These are phyloP conservation scores for Chirona hameri DNA, from an alignment of 2,888 invertebrate species.

Conservation along the genomic window DNA sequence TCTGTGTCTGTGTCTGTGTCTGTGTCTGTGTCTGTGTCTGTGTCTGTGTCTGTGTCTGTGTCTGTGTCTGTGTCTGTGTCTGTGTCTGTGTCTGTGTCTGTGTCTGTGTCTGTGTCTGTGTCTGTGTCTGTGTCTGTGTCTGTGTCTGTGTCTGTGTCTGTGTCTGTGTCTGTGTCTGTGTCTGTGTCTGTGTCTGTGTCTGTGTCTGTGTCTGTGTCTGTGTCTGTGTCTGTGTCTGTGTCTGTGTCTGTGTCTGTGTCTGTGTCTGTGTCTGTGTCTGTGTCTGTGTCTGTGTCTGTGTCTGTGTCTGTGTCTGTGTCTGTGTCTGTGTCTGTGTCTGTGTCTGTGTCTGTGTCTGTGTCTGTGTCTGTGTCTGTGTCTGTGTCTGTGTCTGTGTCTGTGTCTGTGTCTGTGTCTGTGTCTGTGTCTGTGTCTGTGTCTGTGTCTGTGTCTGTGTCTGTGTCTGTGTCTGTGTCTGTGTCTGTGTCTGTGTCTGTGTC, in stretches of 20 bases:
- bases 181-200: not conserved
- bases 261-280: not conserved
- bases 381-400: not conserved
- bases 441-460: not conserved
- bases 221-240: not conserved
- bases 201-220: not conserved
- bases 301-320: not conserved
- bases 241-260: not conserved
- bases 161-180: not conserved
- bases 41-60: not conserved
- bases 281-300: not conserved
- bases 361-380: not conserved
- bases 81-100: not conserved
- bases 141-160: not conserved
- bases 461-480: not conserved
- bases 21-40: not conserved
- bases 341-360: not conserved
- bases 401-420: not conserved
- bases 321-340: not conserved
- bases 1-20: not conserved
- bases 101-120: not conserved
- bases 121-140: not conserved
- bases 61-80: not conserved
- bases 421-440: not conserved
- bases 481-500: not conserved